phyloP scores from a whole-genome alignment of 1,140 invertebrate species.

The Drosophila ercepeae region DNA sequence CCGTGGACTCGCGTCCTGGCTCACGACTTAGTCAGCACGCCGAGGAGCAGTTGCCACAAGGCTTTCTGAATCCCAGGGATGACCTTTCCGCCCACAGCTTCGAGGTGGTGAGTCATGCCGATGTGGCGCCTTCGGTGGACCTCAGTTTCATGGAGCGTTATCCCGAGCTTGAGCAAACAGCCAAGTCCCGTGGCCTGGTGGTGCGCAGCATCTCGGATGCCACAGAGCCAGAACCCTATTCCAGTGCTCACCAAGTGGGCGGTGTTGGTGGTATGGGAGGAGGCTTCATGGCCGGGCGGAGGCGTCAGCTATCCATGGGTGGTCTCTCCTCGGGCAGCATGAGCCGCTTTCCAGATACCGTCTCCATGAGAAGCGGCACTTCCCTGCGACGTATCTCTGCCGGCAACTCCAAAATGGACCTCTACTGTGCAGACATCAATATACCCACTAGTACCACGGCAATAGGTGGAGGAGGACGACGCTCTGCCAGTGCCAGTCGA shows the following conservation, averaged over 20 bases:
- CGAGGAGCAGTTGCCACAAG: constrained; percentile 55
- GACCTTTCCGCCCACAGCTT: constrained; percentile 67
- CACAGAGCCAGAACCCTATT: constrained; percentile 55
- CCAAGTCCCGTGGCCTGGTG: constrained; percentile 65
- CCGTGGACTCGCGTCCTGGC: constrained; percentile 85
- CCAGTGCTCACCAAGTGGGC: constrained; percentile 14
- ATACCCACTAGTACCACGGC: constrained; percentile 45
- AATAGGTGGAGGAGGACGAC: constrained; percentile 43
- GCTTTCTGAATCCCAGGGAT: constrained; percentile 39
- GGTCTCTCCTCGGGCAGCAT: constrained; percentile 69
- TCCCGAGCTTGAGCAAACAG: constrained; percentile 78
- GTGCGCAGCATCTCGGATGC: constrained; percentile 78
- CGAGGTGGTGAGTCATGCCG: constrained; percentile 67
- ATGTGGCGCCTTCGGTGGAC: constrained; percentile 69
- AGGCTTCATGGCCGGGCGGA: constrained; percentile 41
- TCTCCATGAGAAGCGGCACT: constrained; percentile 75
- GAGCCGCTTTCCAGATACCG: constrained; percentile 57
- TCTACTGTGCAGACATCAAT: constrained; percentile 78
- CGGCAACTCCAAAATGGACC: constrained; percentile 69
- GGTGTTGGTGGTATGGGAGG: constrained; percentile 12
- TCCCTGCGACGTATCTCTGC: constrained; percentile 73
- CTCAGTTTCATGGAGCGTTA: constrained; percentile 76
- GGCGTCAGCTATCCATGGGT: constrained; percentile 70
- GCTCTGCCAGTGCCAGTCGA: constrained; percentile 71
- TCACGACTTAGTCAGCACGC: constrained; percentile 84